Percentiles rank a stretch among this genome's conserved stretches.
These are phyloP conservation scores for Machimus atricapillus DNA, from an alignment of 2,888 invertebrate species.

Conservation along the genomic window DNA sequence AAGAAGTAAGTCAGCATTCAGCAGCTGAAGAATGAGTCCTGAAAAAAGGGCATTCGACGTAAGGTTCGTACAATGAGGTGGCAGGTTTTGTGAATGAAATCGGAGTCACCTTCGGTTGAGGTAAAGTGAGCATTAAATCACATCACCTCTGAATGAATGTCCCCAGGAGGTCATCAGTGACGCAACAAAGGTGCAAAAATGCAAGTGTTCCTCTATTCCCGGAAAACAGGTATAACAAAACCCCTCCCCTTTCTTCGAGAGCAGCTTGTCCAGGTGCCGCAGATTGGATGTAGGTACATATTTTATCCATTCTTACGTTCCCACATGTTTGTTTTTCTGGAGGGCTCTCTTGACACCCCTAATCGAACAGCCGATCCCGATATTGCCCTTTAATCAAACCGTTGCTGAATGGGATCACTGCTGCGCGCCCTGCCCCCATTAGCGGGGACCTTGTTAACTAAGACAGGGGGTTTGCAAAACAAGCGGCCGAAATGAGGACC, in stretches of 20 bases:
- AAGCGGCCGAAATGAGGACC: conserved; percentile 26
- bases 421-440: not conserved
- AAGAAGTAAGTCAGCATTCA: not conserved
- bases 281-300: not conserved
- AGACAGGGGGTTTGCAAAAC: not conserved
- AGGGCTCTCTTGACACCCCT: not conserved
- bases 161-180: not conserved
- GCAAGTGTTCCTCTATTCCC: conserved; percentile 9
- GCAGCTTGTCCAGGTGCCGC: not conserved
- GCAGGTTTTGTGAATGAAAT: not conserved
- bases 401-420: not conserved
- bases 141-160: not conserved
- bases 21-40: not conserved
- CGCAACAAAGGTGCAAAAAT: conserved; percentile 13
- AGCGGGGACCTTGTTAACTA: not conserved
- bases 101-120: not conserved
- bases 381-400: not conserved
- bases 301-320: not conserved
- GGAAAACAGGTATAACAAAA: not conserved
- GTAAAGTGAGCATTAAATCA: conserved; percentile 16
- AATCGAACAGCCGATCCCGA: not conserved
- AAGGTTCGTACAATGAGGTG: not conserved
- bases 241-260: not conserved
- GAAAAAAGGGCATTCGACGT: not conserved
- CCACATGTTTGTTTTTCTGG: not conserved